Evolutionary conservation across 2,113 vertebrate genomes (phyloP).

Genomic region (Tetrao urogallus): DNA sequence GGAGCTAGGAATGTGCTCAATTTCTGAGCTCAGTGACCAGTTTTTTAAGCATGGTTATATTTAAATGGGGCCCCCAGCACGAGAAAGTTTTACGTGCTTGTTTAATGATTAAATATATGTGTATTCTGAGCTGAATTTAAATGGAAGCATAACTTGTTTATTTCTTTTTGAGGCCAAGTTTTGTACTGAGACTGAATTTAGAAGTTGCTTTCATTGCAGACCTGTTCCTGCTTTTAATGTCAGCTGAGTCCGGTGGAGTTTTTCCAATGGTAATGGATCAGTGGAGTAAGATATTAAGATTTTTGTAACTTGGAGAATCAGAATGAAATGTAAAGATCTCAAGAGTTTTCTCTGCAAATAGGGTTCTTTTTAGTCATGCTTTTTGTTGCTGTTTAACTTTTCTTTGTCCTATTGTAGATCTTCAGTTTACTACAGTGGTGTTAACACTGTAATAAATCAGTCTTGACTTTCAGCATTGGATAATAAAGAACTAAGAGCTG

Average conservation of each 20-base stretch:
- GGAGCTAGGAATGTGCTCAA: neutral
- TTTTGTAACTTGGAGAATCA: neutral
- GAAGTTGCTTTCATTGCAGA: neutral
- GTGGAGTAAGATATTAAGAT: neutral
- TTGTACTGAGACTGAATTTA: neutral
- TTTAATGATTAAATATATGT: neutral
- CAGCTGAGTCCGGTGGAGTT: neutral
- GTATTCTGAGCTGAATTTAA: neutral
- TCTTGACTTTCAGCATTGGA: neutral
- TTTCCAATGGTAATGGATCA: neutral
- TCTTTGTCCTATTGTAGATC: neutral
- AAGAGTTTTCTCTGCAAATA: neutral
- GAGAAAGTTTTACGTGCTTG: neutral
- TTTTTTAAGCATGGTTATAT: neutral
- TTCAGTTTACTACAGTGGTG: neutral
- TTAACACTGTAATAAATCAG: neutral
- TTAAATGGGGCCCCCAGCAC: neutral
- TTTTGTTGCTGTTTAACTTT: neutral
- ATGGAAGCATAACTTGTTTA: neutral
- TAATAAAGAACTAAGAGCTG: neutral
- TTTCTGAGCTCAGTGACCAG: neutral
- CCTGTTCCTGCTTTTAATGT: neutral
- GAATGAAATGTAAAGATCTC: neutral
- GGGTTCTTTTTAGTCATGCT: neutral
- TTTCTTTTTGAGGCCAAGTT: neutral